Evolutionary conservation across 2,888 invertebrate species (phyloP), one percentile per base, ranked within the genome.

Genomic region (Synergus japonicus): DNA sequence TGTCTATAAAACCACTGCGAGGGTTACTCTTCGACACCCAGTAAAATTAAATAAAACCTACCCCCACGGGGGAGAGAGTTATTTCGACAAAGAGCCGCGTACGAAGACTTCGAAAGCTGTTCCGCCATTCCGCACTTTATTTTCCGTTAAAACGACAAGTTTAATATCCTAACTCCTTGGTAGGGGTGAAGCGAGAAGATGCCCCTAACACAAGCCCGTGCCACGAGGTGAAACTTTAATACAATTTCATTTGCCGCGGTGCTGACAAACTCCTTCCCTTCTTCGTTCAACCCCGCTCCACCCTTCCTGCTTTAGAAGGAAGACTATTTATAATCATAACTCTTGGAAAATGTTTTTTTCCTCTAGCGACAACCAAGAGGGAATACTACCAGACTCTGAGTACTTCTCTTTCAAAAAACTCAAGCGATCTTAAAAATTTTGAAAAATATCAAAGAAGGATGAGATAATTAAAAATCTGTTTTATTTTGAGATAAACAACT

Each of bases 61-160:
- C 37, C 69, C 15, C 69, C 29, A 4, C 18, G 43, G 69, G 49
- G 69, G 44, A n/a, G 46, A 54, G 69, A 73, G 69, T 49, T 73
- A 49, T 29, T 46, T 69, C 29, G 49, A 46, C 46, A 15, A 69
- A 69, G 49, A 69, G 37, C 29, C 18, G 69, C 29, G 69, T 37
- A 54, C 49, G 37, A 73, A 73, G 69, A 54, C 69, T 73, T 73
- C 49, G 69, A 73, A 73, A 73, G 69, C 69, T 29, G 69, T 73
- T 73, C 54, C 37, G 82, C 84, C 81, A 79, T 83, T 79, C 81
- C 80, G 83, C 88, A 89, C 89, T 90, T 91, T 88, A 90, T 91
- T 91, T 90, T 90, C 85, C 89, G 89, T 90, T 91, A 90, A 91
- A 91, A 87, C 91, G 91, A 91, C 91, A 92, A 91, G 91, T 91